Evolutionary conservation across 2,888 invertebrate genomes (phyloP).

Genomic region (Sinopyrophorus schimmeli): DNA sequence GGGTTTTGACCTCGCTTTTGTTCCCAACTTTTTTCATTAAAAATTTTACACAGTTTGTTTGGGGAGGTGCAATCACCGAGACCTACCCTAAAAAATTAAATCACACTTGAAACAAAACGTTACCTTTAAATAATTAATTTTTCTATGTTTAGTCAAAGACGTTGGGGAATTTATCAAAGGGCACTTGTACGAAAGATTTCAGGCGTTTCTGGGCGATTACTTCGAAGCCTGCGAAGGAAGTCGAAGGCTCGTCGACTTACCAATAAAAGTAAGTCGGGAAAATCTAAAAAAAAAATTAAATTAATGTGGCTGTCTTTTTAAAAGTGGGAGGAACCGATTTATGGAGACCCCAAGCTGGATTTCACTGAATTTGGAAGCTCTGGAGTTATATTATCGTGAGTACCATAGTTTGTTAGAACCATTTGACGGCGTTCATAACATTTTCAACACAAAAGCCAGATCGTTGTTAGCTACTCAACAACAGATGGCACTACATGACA

Average conservation of each 20-base stretch:
- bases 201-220: constrained; percentile 68
- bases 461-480: too few relatives aligned
- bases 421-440: too few relatives aligned
- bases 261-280: constrained; percentile 61
- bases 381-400: constrained; percentile 82
- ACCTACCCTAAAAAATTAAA: not conserved
- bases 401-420: too few relatives aligned
- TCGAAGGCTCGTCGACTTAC: constrained; percentile 63
- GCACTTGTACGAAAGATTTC: constrained; percentile 73
- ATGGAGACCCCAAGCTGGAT: constrained; percentile 74
- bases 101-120: too few relatives aligned
- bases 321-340: constrained; percentile 75
- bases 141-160: constrained; percentile 30
- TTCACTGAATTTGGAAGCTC: constrained; percentile 96
- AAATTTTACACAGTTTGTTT: too few relatives aligned
- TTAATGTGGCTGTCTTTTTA: too few relatives aligned
- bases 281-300: not conserved
- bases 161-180: constrained; percentile 78
- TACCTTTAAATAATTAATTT: too few relatives aligned
- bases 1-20: constrained; percentile 47
- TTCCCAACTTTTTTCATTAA: too few relatives aligned
- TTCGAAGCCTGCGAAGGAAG: constrained; percentile 68
- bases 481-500: too few relatives aligned
- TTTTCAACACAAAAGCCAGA: too few relatives aligned
- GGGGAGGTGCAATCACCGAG: not conserved